These are phyloP conservation scores for Limnephilus marmoratus DNA, from an alignment of 2,888 invertebrate genomes.

Conservation along the genomic window DNA sequence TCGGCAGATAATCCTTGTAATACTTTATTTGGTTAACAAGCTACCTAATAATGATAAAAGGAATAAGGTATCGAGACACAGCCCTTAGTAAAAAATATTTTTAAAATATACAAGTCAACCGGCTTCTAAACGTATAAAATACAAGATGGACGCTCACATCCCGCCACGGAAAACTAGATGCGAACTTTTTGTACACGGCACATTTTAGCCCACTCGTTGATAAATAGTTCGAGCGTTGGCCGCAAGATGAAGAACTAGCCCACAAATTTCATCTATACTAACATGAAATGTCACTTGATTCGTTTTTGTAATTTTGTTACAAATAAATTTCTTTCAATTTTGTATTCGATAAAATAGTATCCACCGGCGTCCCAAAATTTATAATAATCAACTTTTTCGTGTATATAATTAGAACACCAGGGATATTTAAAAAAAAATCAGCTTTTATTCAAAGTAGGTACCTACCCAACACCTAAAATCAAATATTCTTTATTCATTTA, in stretches of 20 bases:
- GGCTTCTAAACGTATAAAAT: conserved; percentile 86
- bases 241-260: conserved; percentile 53
- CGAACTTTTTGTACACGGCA: conserved; percentile 70
- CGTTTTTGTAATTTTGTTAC: background rate
- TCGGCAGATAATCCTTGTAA: conserved; percentile 81
- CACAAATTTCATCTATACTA: conserved; percentile 8
- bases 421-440: background rate
- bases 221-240: conserved; percentile 49
- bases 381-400: background rate
- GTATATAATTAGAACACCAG: background rate
- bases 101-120: conserved; percentile 80
- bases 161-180: conserved; percentile 78
- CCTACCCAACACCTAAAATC: background rate
- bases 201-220: conserved; percentile 73
- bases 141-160: conserved; percentile 89
- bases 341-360: background rate
- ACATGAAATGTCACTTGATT: conserved; percentile 40
- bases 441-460: background rate
- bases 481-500: background rate
- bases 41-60: conserved; percentile 75
- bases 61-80: conserved; percentile 74
- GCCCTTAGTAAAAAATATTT: conserved; percentile 76
- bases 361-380: background rate
- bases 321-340: background rate
- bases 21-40: conserved; percentile 74